Conservation (phyloP, 2,113 vertebrate genomes). For the Oophaga pumilio region DNA sequence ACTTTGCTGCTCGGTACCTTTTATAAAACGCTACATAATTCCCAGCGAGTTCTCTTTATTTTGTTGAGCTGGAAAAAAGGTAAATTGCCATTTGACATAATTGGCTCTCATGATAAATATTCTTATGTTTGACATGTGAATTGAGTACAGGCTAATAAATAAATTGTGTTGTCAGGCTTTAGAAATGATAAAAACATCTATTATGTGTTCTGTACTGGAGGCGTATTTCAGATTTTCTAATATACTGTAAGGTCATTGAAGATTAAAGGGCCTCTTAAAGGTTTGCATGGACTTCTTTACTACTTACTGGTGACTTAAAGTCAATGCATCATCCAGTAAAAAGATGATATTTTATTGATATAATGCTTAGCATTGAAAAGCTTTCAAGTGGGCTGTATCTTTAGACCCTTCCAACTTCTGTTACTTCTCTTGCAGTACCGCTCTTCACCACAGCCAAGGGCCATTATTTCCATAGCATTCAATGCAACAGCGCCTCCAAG, state of each 20-base stretch:
- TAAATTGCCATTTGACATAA: constrained; percentile 44
- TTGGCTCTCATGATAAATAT: constrained; percentile 48
- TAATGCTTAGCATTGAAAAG: neutral
- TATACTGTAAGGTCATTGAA: neutral
- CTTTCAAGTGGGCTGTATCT: neutral
- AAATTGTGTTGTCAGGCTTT: constrained; percentile 21
- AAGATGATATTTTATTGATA: neutral
- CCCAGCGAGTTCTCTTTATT: constrained; percentile 5
- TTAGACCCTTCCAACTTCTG: neutral
- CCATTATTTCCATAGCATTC: neutral
- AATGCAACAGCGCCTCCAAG: neutral
- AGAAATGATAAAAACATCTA: constrained; percentile 45
- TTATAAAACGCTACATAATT: constrained; percentile 6
- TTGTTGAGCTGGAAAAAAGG: constrained; percentile 21
- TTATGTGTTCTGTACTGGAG: constrained; percentile 17
- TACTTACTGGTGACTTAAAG: neutral
- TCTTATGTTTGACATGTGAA: constrained; percentile 38
- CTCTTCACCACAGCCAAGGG: neutral
- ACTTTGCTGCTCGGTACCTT: neutral
- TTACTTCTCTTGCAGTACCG: neutral
- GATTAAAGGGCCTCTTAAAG: neutral
- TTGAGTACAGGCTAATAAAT: constrained; percentile 23
- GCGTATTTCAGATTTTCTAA: neutral
- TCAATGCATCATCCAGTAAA: neutral
- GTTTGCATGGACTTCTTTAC: neutral